These are phyloP conservation scores for Volucella inflata DNA, from an alignment of 2,888 invertebrate species.

Conservation along the genomic window DNA sequence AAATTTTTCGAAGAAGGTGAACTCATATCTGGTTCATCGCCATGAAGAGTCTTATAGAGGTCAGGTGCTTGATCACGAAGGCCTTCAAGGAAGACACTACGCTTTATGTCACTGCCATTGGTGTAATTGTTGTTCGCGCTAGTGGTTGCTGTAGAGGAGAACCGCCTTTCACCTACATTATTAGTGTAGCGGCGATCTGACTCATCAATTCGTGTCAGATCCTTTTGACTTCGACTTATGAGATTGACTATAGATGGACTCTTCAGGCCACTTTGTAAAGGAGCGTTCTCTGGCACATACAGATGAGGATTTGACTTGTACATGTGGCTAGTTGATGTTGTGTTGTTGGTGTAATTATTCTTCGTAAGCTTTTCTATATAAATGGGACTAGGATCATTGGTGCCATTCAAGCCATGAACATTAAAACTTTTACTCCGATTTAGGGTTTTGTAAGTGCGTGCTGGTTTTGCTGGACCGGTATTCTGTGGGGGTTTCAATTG, in stretches of 20 bases:
- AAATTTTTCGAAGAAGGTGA: slow-evolving; percentile 47
- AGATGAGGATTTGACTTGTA: slow-evolving; percentile 92
- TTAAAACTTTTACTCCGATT: slow-evolving; percentile 94
- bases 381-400: slow-evolving; percentile 84
- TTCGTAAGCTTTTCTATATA: slow-evolving; percentile 82
- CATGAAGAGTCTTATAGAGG: slow-evolving; percentile 88
- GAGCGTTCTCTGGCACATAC: slow-evolving; percentile 85
- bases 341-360: slow-evolving; percentile 81
- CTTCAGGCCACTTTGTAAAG: slow-evolving; percentile 85
- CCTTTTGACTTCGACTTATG: slow-evolving; percentile 92
- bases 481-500: slow-evolving; percentile 82
- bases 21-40: slow-evolving; percentile 84
- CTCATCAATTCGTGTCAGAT: slow-evolving; percentile 87
- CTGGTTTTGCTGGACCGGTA: slow-evolving; percentile 90
- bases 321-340: slow-evolving; percentile 82
- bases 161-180: slow-evolving; percentile 71
- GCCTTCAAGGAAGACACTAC: slow-evolving; percentile 87
- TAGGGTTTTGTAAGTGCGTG: slow-evolving; percentile 90
- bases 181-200: slow-evolving; percentile 79
- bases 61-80: slow-evolving; percentile 89
- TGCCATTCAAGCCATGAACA: slow-evolving; percentile 87
- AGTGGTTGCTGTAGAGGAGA: slow-evolving; percentile 54
- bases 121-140: slow-evolving; percentile 39
- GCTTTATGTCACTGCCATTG: slow-evolving; percentile 85
- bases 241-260: slow-evolving; percentile 94